These are phyloP conservation scores for Peromyscus aztecus DNA, from an alignment of 2,797 vertebrate genomes.

Conservation along the genomic window DNA sequence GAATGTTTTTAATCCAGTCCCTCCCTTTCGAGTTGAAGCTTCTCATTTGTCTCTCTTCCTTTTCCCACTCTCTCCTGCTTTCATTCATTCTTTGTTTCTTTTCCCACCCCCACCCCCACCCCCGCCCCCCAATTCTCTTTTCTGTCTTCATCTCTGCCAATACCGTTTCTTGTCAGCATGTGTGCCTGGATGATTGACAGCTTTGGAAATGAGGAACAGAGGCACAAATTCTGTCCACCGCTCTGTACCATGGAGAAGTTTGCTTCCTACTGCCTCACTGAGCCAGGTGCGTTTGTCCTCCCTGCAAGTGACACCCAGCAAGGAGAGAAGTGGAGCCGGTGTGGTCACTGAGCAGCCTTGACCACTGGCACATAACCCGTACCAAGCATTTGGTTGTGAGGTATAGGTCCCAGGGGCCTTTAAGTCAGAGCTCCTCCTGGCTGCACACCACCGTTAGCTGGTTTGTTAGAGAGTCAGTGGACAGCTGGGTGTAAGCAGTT, in stretches of 20 bases:
- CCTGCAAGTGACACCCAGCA: neutral
- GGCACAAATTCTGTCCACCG: constrained; percentile 93
- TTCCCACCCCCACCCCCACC: too few species aligned
- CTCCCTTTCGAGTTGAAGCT: neutral
- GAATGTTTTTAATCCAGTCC: neutral
- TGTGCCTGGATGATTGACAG: constrained; percentile 98
- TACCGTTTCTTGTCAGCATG: constrained; percentile 91
- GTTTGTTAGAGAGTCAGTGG: neutral
- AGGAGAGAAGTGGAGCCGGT: neutral
- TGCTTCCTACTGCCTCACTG: constrained; percentile 98
- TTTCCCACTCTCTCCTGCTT: neutral
- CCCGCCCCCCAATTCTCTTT: neutral
- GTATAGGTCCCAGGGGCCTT: neutral
- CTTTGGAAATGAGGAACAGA: constrained; percentile 94
- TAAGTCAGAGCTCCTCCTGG: neutral
- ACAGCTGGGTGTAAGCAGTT: neutral
- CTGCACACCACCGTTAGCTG: neutral
- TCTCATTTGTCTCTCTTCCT: neutral
- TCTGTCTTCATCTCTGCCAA: neutral
- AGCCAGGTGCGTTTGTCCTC: constrained; percentile 92
- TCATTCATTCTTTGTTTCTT: neutral
- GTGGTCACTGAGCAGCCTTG: too few species aligned
- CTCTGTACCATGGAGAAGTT: constrained; percentile 97
- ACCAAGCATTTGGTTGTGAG: neutral
- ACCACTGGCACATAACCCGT: fast-evolving